Conservation (phyloP, 2,888 invertebrate species). For the Leptinotarsa haldemani region DNA sequence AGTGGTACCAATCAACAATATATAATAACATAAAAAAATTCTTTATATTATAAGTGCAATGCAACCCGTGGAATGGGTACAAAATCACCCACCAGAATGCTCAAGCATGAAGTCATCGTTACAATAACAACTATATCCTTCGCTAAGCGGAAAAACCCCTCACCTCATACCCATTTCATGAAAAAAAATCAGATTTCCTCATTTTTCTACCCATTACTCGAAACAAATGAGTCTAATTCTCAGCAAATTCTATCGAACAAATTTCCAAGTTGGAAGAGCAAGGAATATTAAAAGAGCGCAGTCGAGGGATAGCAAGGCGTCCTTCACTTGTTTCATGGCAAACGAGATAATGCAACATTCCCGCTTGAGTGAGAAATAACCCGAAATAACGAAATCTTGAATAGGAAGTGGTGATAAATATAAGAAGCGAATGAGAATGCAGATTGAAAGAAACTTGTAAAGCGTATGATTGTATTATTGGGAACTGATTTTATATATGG, state of each 20-base stretch:
- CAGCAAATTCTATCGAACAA: slow-evolving; percentile 17
- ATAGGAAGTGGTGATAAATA: slow-evolving; percentile 56
- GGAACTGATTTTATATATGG: background rate
- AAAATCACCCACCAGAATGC: no score
- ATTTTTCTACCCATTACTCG: background rate
- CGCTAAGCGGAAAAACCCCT: background rate
- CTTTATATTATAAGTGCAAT: no score
- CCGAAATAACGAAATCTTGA: slow-evolving; percentile 37
- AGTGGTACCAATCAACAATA: slow-evolving; percentile 32
- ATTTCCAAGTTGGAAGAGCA: slow-evolving; percentile 2
- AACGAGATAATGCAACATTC: slow-evolving; percentile 59
- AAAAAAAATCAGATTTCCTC: slow-evolving; percentile 1
- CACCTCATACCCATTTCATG: background rate
- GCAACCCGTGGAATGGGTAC: background rate
- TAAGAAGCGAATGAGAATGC: slow-evolving; percentile 74
- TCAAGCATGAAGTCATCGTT: no score
- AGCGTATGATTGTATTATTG: background rate
- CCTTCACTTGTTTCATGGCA: slow-evolving; percentile 21
- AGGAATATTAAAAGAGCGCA: slow-evolving; percentile 3
- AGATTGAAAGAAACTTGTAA: slow-evolving; percentile 62
- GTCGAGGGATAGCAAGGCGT: background rate
- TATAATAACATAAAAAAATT: slow-evolving; percentile 34
- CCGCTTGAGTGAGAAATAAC: slow-evolving; percentile 38
- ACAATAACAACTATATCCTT: no score
- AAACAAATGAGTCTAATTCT: slow-evolving; percentile 16